Evolutionary conservation across 1,140 invertebrate genomes (phyloP), one percentile per base, ranked within the genome.

Genomic region (Ips nitidus): DNA sequence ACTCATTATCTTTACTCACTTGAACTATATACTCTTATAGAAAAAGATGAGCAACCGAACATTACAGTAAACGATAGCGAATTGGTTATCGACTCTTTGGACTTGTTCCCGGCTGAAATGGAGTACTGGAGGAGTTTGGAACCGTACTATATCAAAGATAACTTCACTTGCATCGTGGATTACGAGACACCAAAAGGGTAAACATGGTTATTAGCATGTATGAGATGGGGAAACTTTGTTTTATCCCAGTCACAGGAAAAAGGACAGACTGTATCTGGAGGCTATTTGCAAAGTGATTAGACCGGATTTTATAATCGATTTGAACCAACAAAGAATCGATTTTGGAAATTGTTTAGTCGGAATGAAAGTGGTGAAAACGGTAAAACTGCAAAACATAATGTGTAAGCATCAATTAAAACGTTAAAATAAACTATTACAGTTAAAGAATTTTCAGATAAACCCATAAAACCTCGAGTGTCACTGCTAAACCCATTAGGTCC

Each of bases 51-150:
- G 4, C 7, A 65, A 40, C 69, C 69, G 7, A 64, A 70, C 52
- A 73, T 75, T 38, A 65, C 41, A 1, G 50, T 73, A 2, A 67
- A 70, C 1, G 71, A 71, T 2, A 60, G 58, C 3, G 72, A 73
- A 47, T 41, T 74, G 6, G 57, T 8, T 4, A n/a, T 71, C 2
- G 45, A 52, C 40, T 71, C 71, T 63, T 45, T 69, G 42, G 74
- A 78, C 53, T 63, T 70, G 4, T 77, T 71, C 70, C 76, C 75
- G 2, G 73, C 76, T 39, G 75, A 76, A 61, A 76, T 76, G 74
- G 42, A 53, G 41, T 62, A 73, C 41, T 78, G 75, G 75, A 71
- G 73, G 55, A 72, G 41, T 40, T 41, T 75, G 8, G 69, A 78
- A 53, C 72, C 77, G 2, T 76, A 75, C 61, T 47, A 58, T 4